phyloP scores from a whole-genome alignment of 2,113 vertebrate genomes.

The Naja naja region DNA sequence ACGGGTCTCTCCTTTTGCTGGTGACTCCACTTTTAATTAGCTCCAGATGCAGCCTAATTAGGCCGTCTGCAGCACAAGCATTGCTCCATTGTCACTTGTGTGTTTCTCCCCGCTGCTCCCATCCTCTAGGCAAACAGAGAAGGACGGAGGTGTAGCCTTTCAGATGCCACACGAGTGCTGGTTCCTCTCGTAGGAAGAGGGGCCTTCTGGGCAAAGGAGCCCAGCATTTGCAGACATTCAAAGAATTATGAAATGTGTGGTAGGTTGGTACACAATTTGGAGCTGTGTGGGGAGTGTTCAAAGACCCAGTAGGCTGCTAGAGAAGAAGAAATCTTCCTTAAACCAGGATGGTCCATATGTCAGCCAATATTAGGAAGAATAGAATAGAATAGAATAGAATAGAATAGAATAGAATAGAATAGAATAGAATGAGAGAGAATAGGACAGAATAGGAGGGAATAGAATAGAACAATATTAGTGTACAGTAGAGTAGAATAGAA shows the following conservation, averaged over 20 bases:
- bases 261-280: background rate
- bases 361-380: background rate
- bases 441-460: too few relatives aligned
- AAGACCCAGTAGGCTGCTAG: background rate
- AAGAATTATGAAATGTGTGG: background rate
- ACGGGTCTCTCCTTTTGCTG: slow-evolving; percentile 65
- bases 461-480: too few relatives aligned
- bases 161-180: background rate
- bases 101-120: slow-evolving; percentile 40
- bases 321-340: too few relatives aligned
- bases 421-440: too few relatives aligned
- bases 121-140: slow-evolving; percentile 56
- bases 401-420: too few relatives aligned
- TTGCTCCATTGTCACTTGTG: slow-evolving; percentile 62
- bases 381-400: too few relatives aligned
- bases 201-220: background rate
- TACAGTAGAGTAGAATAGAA: too few relatives aligned
- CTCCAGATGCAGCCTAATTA: slow-evolving; percentile 94
- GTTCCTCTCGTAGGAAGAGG: background rate
- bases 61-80: slow-evolving; percentile 63
- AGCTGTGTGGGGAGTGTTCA: background rate
- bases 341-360: background rate
- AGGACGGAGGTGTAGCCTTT: slow-evolving; percentile 53
- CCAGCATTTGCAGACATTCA: background rate
- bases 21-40: slow-evolving; percentile 82